A percentile compares a stretch with the other conserved stretches of the same genome.
These are phyloP conservation scores for Kryptolebias marmoratus DNA, from an alignment of 2,113 vertebrate genomes.

Conservation along the genomic window DNA sequence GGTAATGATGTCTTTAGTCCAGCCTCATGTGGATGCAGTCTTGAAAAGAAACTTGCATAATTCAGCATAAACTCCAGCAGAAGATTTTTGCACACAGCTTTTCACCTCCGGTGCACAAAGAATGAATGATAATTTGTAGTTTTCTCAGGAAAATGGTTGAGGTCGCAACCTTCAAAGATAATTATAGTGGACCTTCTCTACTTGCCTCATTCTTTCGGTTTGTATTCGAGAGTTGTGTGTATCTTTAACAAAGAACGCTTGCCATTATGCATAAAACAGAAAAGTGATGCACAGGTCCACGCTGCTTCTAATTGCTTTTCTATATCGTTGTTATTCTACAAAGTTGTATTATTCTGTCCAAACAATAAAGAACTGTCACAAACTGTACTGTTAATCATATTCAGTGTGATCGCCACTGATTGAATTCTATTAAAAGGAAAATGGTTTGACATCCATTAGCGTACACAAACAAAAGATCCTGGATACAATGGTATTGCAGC, in stretches of 20 bases:
- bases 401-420: conserved; percentile 28
- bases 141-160: conserved; percentile 22
- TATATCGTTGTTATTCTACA: conserved; percentile 10
- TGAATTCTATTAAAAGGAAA: conserved; percentile 32
- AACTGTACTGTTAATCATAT: conserved; percentile 25
- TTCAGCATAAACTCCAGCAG: neutral
- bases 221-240: conserved; percentile 7
- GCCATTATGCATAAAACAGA: conserved; percentile 7
- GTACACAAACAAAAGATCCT: conserved; percentile 37
- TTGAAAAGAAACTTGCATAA: conserved; percentile 24
- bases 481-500: conserved; percentile 13
- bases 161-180: conserved; percentile 20
- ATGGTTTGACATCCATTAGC: conserved; percentile 21
- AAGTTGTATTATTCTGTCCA: conserved; percentile 19
- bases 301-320: conserved; percentile 31
- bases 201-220: conserved; percentile 15
- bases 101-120: conserved; percentile 7
- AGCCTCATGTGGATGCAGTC: conserved; percentile 30
- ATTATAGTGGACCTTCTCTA: conserved; percentile 26
- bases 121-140: conserved; percentile 31
- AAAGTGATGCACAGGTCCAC: conserved; percentile 4
- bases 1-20: conserved; percentile 46
- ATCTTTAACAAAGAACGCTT: conserved; percentile 17
- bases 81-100: conserved; percentile 8
- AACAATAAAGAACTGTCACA: conserved; percentile 36